Conservation (phyloP, 2,888 invertebrate genomes). For the Ophion ventricosus region DNA sequence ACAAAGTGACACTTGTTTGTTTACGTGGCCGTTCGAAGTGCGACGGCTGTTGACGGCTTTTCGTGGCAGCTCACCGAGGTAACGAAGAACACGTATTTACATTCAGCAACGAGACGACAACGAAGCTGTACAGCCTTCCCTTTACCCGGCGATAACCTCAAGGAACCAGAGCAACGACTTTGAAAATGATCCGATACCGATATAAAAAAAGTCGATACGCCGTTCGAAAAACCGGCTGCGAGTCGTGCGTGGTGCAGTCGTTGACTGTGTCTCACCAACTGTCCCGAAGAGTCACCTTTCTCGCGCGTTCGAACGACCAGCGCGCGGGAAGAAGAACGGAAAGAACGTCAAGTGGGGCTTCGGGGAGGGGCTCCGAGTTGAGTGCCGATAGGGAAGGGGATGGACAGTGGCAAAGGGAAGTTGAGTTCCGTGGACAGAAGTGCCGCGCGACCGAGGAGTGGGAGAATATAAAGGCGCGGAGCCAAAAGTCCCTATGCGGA, state of each 20-base stretch:
- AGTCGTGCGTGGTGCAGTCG: constrained; percentile 80
- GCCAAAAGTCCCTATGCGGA: constrained; percentile 10
- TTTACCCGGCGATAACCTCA: background rate
- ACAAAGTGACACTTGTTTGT: background rate
- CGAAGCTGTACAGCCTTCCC: background rate
- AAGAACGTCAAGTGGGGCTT: constrained; percentile 37
- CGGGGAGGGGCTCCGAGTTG: constrained; percentile 10
- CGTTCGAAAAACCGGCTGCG: constrained; percentile 57
- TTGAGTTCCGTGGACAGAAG: background rate
- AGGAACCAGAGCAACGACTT: background rate
- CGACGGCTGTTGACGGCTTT: constrained; percentile 12
- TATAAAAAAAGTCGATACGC: background rate
- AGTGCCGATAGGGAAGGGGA: background rate
- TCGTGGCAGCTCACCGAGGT: background rate
- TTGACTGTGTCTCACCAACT: constrained; percentile 82
- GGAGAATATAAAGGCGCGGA: constrained; percentile 31
- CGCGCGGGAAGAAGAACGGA: constrained; percentile 63
- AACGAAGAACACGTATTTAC: background rate
- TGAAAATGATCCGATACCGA: background rate
- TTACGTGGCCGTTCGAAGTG: background rate
- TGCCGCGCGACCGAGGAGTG: background rate
- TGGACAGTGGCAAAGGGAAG: constrained; percentile 16
- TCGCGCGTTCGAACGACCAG: constrained; percentile 47
- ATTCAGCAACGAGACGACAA: background rate
- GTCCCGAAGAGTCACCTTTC: constrained; percentile 80